phyloP scores from a whole-genome alignment of 2,888 invertebrate genomes.

The Eremobia ochroleuca region DNA sequence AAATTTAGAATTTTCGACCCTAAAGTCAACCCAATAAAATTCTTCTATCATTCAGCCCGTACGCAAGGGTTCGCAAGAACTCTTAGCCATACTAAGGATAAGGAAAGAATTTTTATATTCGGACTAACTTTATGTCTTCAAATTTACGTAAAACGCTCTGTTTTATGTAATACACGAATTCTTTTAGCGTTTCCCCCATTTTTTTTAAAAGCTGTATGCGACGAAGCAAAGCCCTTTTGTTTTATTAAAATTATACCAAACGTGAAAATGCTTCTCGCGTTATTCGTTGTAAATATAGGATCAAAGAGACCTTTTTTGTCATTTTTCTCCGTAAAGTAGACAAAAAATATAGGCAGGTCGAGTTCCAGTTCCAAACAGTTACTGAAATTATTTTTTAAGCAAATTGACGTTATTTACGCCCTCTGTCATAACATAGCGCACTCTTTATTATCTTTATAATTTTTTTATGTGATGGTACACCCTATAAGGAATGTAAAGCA shows the following conservation, averaged over 20 bases:
- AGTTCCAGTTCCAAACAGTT: neutral
- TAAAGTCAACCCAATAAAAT: neutral
- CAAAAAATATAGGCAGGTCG: neutral
- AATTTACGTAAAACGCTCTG: slow-evolving; percentile 34
- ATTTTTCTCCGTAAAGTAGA: neutral
- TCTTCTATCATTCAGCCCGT: neutral
- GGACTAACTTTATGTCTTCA: slow-evolving; percentile 27
- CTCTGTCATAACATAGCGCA: no score
- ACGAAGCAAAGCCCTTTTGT: slow-evolving; percentile 30
- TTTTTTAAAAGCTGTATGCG: slow-evolving; percentile 36
- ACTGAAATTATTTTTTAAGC: neutral
- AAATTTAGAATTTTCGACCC: neutral
- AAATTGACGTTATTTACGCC: no score
- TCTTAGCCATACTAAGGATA: neutral
- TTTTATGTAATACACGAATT: slow-evolving; percentile 61
- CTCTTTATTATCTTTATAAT: no score
- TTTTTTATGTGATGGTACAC: no score
- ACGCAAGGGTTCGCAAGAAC: slow-evolving; percentile 1
- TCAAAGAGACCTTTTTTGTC: neutral
- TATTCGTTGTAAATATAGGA: slow-evolving; percentile 16
- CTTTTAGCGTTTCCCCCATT: slow-evolving; percentile 46
- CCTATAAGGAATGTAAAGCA: no score
- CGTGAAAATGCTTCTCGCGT: slow-evolving; percentile 36
- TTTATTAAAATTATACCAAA: slow-evolving; percentile 54
- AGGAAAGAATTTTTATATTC: slow-evolving; percentile 40